These are phyloP conservation scores for Zelleria hepariella DNA, from an alignment of 2,888 invertebrate genomes.

Conservation along the genomic window DNA sequence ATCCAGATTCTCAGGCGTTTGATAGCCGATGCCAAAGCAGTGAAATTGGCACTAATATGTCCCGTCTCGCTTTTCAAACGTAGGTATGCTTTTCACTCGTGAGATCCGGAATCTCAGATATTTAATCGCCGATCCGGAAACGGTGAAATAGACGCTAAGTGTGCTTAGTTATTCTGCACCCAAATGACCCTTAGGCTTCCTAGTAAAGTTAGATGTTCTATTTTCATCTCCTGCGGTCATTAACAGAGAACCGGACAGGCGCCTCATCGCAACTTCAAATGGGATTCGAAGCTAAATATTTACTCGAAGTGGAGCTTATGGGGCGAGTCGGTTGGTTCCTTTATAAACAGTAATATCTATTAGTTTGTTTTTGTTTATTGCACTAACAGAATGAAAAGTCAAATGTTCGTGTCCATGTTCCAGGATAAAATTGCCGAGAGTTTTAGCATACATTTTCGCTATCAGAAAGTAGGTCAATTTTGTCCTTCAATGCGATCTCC, in stretches of 20 bases:
- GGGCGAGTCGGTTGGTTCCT: neutral
- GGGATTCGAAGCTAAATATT: neutral
- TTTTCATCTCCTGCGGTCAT: neutral
- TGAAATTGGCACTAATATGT: no score
- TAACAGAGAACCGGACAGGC: neutral
- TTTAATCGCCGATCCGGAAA: no score
- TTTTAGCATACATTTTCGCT: neutral
- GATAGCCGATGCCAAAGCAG: no score
- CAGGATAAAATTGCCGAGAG: no score
- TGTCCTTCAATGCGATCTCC: no score
- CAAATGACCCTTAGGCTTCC: neutral
- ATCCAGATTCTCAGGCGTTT: no score
- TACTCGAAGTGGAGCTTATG: neutral
- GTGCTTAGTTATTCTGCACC: neutral
- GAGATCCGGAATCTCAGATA: no score
- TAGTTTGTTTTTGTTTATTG: neutral
- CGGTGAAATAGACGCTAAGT: neutral
- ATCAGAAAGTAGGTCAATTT: no score
- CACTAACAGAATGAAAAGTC: neutral
- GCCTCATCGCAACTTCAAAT: neutral
- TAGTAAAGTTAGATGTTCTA: neutral
- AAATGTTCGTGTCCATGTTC: neutral
- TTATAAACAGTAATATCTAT: neutral
- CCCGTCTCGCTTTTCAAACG: no score
- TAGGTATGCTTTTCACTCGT: no score